phyloP scores from a whole-genome alignment of 2,113 vertebrate genomes.

The Dasypus novemcinctus region DNA sequence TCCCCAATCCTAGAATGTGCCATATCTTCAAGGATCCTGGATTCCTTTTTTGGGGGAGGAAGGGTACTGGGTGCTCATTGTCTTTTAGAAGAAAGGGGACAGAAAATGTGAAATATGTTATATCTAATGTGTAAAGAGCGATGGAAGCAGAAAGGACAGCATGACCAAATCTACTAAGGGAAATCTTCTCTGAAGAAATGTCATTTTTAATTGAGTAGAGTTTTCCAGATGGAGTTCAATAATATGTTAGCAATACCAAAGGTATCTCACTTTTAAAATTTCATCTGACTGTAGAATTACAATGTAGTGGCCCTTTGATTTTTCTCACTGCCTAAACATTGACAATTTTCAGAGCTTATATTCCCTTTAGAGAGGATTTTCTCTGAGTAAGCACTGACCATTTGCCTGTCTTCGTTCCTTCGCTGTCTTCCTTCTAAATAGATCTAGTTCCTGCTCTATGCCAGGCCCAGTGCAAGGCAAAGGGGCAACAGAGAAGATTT shows the following conservation, averaged over 20 bases:
- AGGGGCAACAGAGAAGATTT: not conserved
- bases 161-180: too few species aligned
- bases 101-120: not conserved
- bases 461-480: not conserved
- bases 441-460: not conserved
- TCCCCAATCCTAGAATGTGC: not conserved
- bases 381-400: not conserved
- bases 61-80: not conserved
- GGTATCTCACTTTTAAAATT: not conserved
- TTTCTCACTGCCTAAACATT: not conserved
- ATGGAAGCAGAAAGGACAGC: not conserved
- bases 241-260: not conserved
- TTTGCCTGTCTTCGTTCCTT: not conserved
- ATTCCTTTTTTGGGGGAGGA: not conserved
- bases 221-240: not conserved
- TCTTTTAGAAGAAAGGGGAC: conserved; percentile 3
- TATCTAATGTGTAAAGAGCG: not conserved
- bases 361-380: not conserved
- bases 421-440: not conserved
- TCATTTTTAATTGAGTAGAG: not conserved
- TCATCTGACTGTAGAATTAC: not conserved
- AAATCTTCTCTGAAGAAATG: not conserved
- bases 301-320: not conserved
- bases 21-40: not conserved
- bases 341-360: not conserved